Evolutionary conservation across 1,140 invertebrate species (phyloP).

Genomic region (Bombus picipes): DNA sequence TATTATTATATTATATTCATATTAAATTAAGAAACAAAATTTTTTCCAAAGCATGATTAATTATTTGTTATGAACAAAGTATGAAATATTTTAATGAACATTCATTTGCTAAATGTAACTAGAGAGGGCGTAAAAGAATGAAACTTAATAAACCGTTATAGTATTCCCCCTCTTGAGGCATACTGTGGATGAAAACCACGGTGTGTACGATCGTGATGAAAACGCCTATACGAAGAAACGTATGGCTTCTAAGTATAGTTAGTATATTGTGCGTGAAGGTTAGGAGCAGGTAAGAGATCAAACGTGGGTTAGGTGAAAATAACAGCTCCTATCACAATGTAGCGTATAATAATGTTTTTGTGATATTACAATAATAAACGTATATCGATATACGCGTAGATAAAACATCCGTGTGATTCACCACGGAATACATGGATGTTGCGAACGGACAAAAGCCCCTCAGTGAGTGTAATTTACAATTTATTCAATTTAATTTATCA

Average conservation of each 20-base stretch:
- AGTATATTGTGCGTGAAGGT: conserved; percentile 38
- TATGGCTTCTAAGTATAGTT: conserved; percentile 43
- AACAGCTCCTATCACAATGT: conserved; percentile 47
- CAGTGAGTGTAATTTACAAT: conserved; percentile 68
- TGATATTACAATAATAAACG: conserved; percentile 30
- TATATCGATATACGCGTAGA: conserved; percentile 36
- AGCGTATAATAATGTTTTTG: conserved; percentile 41
- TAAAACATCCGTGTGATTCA: conserved; percentile 63
- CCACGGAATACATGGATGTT: conserved; percentile 76
- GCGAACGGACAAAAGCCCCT: conserved; percentile 77
- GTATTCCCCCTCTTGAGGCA: conserved; percentile 1
- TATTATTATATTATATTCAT: not conserved
- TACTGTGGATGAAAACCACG: not conserved
- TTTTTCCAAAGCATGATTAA: not conserved
- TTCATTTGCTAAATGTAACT: not conserved
- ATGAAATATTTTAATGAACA: not conserved
- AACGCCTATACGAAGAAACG: conserved; percentile 47
- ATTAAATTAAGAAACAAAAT: not conserved
- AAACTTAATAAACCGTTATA: not conserved
- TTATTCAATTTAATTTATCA: conserved; percentile 7
- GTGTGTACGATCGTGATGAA: not conserved
- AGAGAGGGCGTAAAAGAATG: not conserved
- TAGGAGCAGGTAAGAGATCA: conserved; percentile 39
- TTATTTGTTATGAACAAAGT: not conserved
- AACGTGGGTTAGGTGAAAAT: conserved; percentile 49